These are phyloP conservation scores for Sminthopsis crassicaudata DNA, from an alignment of 2,113 vertebrate genomes.

Conservation along the genomic window DNA sequence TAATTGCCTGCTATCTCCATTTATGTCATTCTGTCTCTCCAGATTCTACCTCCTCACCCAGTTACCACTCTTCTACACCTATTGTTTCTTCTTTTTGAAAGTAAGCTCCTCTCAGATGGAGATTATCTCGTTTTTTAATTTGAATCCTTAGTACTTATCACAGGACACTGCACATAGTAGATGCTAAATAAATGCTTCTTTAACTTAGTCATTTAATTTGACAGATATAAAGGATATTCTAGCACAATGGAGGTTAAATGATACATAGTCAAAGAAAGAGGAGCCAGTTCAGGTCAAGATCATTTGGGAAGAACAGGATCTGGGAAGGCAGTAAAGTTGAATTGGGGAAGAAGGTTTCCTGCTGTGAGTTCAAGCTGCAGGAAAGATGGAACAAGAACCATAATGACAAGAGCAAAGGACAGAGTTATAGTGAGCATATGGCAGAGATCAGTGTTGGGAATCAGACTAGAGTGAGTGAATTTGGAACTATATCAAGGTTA, in stretches of 20 bases:
- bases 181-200: background rate
- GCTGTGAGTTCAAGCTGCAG: conserved; percentile 1
- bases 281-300: background rate
- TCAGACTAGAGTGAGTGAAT: background rate
- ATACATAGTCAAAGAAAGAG: background rate
- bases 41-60: background rate
- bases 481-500: background rate
- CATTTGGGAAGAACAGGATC: background rate
- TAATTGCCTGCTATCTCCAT: background rate
- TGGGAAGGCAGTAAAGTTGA: background rate
- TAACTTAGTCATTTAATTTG: background rate
- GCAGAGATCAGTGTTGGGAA: background rate
- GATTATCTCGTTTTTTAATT: background rate
- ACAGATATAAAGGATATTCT: background rate
- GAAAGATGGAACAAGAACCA: background rate
- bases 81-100: background rate
- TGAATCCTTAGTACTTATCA: background rate
- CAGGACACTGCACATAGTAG: background rate
- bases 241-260: background rate
- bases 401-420: background rate
- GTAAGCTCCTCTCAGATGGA: background rate
- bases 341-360: background rate
- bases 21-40: background rate
- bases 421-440: background rate
- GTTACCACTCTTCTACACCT: background rate